Conservation (phyloP, 2,888 invertebrate species). For the Cacoxenus indagator region DNA sequence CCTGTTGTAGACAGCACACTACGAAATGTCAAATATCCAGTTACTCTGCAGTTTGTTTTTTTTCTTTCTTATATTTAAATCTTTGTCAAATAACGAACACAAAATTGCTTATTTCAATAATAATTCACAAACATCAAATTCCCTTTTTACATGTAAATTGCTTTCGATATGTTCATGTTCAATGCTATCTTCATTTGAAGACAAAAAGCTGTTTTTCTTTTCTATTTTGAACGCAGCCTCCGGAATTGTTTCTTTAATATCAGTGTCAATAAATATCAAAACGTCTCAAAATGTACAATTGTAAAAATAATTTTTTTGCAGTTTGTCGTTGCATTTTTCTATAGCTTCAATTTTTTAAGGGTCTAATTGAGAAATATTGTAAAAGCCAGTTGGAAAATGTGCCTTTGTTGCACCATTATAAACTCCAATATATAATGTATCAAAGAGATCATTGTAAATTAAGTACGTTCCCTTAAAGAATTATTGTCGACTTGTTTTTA, state of each 20-base stretch:
- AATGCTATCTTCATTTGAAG: background rate
- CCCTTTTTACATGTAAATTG: background rate
- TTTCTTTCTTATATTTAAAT: too few species aligned
- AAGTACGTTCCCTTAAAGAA: slow-evolving; percentile 7
- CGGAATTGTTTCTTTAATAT: background rate
- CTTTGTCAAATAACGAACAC: too few species aligned
- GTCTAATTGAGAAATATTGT: slow-evolving; percentile 42
- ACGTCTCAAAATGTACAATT: background rate
- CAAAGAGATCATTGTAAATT: slow-evolving; percentile 10
- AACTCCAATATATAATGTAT: background rate
- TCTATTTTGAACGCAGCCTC: slow-evolving; percentile 4
- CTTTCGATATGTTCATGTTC: background rate
- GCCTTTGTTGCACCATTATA: background rate
- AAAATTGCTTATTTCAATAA: too few species aligned
- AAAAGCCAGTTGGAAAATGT: slow-evolving; percentile 45
- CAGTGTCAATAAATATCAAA: background rate
- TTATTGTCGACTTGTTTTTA: background rate
- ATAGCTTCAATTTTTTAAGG: slow-evolving; percentile 22
- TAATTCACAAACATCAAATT: slow-evolving; percentile 1
- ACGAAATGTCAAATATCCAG: too few species aligned
- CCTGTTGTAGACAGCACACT: too few species aligned
- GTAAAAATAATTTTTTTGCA: slow-evolving; percentile 24
- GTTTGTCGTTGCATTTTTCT: slow-evolving; percentile 14
- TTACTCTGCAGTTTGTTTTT: too few species aligned
- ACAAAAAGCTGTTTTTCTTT: slow-evolving; percentile 1